Percentiles rank a stretch among this genome's conserved stretches.
Conservation (phyloP, 2,888 invertebrate species). For the Meghimatium bilineatum region DNA sequence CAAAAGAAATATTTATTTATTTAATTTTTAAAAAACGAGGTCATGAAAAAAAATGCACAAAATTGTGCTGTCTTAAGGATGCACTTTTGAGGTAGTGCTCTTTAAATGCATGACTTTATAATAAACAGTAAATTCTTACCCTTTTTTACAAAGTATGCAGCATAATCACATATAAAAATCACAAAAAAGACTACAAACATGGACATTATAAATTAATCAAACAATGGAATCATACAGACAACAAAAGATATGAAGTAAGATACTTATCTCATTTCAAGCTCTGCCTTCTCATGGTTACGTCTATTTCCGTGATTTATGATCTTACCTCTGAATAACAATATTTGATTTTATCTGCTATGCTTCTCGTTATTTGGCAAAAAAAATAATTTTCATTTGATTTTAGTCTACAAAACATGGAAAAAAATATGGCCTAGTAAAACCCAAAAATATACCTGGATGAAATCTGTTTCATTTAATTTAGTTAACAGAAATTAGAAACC, state of each 20-base stretch:
- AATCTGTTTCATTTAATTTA: neutral
- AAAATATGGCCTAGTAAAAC: neutral
- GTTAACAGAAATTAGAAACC: neutral
- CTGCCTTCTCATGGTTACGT: neutral
- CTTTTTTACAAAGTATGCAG: neutral
- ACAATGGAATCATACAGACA: neutral
- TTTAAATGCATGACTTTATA: neutral
- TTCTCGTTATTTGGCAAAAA: neutral
- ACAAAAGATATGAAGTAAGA: neutral
- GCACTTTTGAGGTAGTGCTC: neutral
- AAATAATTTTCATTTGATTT: neutral
- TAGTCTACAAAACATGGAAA: neutral
- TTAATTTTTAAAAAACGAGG: too few relatives aligned
- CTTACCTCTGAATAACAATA: neutral
- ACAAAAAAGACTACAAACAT: conserved; percentile 1
- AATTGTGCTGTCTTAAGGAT: too few relatives aligned
- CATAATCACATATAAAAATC: conserved; percentile 11
- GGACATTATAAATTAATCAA: neutral
- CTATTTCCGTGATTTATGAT: neutral
- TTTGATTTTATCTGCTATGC: neutral
- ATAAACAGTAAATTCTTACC: neutral
- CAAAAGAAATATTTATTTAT: too few relatives aligned
- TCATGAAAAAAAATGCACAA: too few relatives aligned
- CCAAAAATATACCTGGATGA: neutral
- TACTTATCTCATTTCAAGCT: neutral